phyloP scores from a whole-genome alignment of 2,797 vertebrate species.

The Amniataba percoides region DNA sequence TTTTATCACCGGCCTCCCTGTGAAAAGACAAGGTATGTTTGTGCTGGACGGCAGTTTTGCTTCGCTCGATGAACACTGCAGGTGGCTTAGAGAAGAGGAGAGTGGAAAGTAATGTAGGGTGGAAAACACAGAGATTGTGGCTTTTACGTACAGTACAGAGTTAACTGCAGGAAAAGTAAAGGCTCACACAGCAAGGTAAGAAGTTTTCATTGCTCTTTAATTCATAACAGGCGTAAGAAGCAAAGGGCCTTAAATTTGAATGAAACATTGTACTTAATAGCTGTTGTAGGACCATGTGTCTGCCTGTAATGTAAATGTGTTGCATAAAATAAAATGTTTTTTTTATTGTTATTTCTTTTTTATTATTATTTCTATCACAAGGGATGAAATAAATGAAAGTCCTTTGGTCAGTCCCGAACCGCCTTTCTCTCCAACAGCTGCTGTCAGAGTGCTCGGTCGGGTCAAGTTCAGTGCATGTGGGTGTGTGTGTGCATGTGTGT shows the following conservation, averaged over 20 bases:
- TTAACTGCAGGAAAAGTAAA: constrained; percentile 17
- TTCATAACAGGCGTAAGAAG: background rate
- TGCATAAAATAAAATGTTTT: background rate
- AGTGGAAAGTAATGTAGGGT: constrained; percentile 12
- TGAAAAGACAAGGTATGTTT: constrained; percentile 81
- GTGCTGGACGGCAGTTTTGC: constrained; percentile 67
- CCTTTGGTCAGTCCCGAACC: background rate
- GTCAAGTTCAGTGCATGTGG: constrained; percentile 62
- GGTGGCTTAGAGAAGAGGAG: constrained; percentile 56
- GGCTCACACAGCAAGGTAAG: constrained; percentile 69
- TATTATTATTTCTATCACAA: background rate
- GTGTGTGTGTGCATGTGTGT: constrained; percentile 18
- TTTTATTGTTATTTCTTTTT: background rate
- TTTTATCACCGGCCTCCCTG: constrained; percentile 75
- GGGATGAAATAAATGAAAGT: constrained; percentile 22
- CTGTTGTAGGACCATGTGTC: background rate
- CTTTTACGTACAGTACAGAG: constrained; percentile 5
- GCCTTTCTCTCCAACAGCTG: constrained; percentile 54
- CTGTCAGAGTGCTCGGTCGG: constrained; percentile 33
- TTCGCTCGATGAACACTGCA: constrained; percentile 61
- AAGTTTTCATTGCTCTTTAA: constrained; percentile 24
- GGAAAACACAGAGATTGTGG: constrained; percentile 49
- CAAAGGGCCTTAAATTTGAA: constrained; percentile 13
- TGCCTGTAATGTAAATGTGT: background rate
- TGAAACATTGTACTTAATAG: background rate